phyloP scores from a whole-genome alignment of 2,113 vertebrate genomes.

The Laterallus jamaicensis region DNA sequence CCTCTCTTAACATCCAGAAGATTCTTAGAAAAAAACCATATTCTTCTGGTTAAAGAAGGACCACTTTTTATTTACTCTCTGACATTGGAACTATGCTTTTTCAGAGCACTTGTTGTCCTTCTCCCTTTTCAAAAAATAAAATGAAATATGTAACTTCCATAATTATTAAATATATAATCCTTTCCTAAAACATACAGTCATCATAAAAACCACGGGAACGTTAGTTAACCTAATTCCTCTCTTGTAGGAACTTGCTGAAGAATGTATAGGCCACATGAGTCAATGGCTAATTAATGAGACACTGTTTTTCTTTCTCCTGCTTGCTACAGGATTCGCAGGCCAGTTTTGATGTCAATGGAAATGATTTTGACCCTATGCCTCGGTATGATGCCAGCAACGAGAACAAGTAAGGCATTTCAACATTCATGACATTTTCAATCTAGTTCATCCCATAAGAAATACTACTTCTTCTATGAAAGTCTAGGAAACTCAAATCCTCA shows the following conservation, averaged over 20 bases:
- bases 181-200: not conserved
- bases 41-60: not conserved
- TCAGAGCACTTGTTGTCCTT: not conserved
- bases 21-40: not conserved
- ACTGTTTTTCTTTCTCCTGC: conserved; percentile 47
- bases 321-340: conserved; percentile 90
- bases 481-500: not conserved
- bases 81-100: not conserved
- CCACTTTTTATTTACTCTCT: not conserved
- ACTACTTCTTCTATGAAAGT: not conserved
- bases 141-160: not conserved
- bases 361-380: conserved; percentile 98
- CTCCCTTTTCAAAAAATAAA: not conserved
- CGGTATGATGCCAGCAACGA: conserved; percentile 98
- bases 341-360: conserved; percentile 97
- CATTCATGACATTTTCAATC: not conserved
- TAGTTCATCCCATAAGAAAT: not conserved
- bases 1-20: not conserved
- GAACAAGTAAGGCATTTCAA: conserved; percentile 91
- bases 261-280: conserved; percentile 41
- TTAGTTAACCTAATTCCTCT: conserved; percentile 62
- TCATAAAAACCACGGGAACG: not conserved
- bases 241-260: conserved; percentile 62
- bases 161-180: not conserved
- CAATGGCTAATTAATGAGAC: conserved; percentile 58